Conservation (phyloP, 1,140 invertebrate species). For the Akabosia matsudoensis region DNA sequence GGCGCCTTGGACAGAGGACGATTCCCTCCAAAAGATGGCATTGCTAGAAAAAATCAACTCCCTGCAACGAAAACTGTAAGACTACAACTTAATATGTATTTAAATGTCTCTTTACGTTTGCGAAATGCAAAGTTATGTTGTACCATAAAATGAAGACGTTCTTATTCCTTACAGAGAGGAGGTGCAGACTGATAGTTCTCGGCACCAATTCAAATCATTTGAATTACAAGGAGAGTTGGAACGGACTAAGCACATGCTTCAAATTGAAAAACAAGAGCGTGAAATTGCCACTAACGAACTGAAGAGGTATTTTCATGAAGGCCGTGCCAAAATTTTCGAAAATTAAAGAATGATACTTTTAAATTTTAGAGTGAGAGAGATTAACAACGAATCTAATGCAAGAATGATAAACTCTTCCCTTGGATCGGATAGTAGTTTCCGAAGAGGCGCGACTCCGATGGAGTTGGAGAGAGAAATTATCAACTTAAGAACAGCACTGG, state of each 20-base stretch:
- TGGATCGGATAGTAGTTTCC: background rate
- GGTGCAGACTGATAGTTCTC: background rate
- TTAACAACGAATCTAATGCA: background rate
- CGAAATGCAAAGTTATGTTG: background rate
- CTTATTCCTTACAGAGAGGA: background rate
- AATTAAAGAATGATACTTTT: background rate
- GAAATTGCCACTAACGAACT: background rate
- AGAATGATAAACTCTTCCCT: constrained; percentile 7
- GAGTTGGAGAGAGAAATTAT: constrained; percentile 32
- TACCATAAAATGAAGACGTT: background rate
- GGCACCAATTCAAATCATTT: background rate
- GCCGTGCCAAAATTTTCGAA: background rate
- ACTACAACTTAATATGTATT: no score
- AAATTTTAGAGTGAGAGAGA: background rate
- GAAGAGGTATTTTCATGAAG: background rate
- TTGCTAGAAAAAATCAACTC: background rate
- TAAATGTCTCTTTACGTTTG: background rate
- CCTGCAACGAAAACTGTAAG: background rate
- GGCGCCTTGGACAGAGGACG: background rate
- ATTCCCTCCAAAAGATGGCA: background rate
- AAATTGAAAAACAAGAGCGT: background rate
- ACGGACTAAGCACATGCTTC: background rate
- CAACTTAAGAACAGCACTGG: constrained; percentile 16
- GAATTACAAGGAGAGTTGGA: constrained; percentile 1
- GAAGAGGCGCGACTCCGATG: background rate